These are phyloP conservation scores for Ficedula albicollis DNA, from an alignment of 2,797 vertebrate species.

Conservation along the genomic window DNA sequence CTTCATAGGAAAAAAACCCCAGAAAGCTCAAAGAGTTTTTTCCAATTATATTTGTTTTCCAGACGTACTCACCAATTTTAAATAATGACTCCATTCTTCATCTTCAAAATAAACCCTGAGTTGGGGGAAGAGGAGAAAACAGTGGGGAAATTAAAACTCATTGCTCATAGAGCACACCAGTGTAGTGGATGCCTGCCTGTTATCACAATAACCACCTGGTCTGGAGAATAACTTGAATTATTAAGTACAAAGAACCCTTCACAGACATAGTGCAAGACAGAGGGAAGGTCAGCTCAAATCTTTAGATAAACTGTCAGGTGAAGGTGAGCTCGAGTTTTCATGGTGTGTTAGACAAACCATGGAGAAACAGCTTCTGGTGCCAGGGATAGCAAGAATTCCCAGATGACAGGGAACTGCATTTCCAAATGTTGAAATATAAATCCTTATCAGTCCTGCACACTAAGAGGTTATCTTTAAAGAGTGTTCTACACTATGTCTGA, in stretches of 20 bases:
- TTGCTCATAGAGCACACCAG: accelerated
- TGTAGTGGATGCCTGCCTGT: background rate
- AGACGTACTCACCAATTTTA: background rate
- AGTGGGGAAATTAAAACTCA: background rate
- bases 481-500: background rate
- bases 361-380: background rate
- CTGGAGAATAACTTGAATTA: background rate
- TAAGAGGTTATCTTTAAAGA: background rate
- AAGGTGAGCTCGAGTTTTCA: background rate
- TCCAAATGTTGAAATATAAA: background rate
- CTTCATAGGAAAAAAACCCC: background rate
- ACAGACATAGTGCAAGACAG: background rate
- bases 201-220: background rate
- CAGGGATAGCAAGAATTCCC: background rate
- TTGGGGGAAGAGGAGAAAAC: background rate
- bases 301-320: background rate
- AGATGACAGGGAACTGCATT: background rate
- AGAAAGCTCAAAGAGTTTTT: background rate
- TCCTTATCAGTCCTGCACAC: background rate
- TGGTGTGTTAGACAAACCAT: accelerated
- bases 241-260: background rate
- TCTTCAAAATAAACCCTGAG: background rate
- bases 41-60: background rate
- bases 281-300: background rate
- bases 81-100: background rate